A percentile compares a stretch with the other conserved stretches of the same genome.
Conservation (phyloP, 2,797 vertebrate species). For the Dallia pectoralis region DNA sequence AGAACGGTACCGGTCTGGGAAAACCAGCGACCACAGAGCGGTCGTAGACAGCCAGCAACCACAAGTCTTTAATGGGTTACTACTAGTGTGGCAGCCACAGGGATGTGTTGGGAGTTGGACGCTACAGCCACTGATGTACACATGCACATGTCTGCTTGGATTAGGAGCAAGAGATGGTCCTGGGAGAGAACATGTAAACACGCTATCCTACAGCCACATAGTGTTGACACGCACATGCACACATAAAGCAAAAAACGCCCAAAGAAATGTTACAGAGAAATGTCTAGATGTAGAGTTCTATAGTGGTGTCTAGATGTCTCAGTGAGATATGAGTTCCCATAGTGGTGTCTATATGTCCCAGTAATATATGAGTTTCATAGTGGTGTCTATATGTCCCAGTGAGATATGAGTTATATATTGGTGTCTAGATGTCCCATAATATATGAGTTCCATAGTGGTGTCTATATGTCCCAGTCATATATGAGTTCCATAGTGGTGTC, state of each 20-base stretch:
- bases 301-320: too few relatives aligned
- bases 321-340: too few relatives aligned
- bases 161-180: too few relatives aligned
- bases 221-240: slow-evolving; percentile 3
- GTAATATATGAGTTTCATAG: too few relatives aligned
- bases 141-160: neutral
- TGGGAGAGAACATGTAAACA: slow-evolving; percentile 31
- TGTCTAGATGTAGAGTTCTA: neutral
- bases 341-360: too few relatives aligned
- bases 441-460: too few relatives aligned
- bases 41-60: slow-evolving; percentile 47
- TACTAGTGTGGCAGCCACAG: slow-evolving; percentile 44
- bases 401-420: too few relatives aligned
- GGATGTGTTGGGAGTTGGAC: slow-evolving; percentile 28
- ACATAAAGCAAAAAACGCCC: neutral
- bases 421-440: too few relatives aligned
- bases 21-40: slow-evolving; percentile 58
- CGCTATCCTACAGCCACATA: neutral
- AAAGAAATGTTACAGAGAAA: neutral
- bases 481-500: too few relatives aligned
- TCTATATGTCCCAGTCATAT: too few relatives aligned
- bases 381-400: too few relatives aligned
- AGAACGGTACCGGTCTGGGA: slow-evolving; percentile 31
- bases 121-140: slow-evolving; percentile 30
- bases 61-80: slow-evolving; percentile 57